Evolutionary conservation across 2,797 vertebrate species (phyloP).

Genomic region (Phataginus tetradactyla): DNA sequence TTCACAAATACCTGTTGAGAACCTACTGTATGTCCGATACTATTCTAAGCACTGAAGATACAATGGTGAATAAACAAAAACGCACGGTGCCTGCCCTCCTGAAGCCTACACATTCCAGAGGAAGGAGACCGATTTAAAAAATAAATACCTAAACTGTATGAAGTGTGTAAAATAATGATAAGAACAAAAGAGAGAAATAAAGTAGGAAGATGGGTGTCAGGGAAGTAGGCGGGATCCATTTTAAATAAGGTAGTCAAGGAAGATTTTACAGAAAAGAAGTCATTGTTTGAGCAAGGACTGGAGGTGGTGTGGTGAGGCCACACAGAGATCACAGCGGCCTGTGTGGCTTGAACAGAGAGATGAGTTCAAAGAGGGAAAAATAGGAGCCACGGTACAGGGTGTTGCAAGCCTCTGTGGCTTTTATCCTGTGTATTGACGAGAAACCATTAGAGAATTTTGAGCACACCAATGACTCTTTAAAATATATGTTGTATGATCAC

Average conservation of each 20-base stretch:
- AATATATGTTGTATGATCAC: background rate
- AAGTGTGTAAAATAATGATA: background rate
- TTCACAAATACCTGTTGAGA: background rate
- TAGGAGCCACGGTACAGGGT: accelerated
- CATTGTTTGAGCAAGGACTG: background rate
- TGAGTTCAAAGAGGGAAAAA: background rate
- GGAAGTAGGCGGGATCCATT: background rate
- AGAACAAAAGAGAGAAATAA: background rate
- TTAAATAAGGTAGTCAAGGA: slow-evolving; percentile 1
- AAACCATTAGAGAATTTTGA: background rate
- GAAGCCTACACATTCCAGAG: background rate
- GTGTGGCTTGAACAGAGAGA: background rate
- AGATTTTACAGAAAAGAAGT: background rate
- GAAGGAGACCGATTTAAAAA: background rate
- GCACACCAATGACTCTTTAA: background rate
- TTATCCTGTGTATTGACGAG: background rate
- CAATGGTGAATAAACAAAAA: background rate
- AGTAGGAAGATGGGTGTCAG: background rate
- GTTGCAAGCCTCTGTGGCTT: background rate
- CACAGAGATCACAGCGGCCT: background rate
- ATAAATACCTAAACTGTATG: background rate
- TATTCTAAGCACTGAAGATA: background rate
- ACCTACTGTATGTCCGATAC: too few relatives aligned
- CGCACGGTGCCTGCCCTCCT: background rate
- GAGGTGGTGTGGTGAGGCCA: background rate